Conservation (phyloP, 2,797 vertebrate genomes). For the Trichosurus vulpecula region DNA sequence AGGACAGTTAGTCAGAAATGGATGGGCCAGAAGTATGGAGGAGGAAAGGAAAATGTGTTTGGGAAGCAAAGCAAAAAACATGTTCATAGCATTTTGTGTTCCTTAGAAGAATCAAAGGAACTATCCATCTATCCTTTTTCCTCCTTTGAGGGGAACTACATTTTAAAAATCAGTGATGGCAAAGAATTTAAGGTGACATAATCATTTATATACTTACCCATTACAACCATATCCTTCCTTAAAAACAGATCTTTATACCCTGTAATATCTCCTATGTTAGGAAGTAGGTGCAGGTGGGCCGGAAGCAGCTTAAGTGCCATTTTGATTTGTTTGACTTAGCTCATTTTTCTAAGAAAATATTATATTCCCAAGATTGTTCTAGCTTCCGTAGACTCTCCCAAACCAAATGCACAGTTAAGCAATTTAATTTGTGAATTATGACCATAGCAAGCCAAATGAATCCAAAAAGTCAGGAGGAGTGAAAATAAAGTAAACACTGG, state of each 20-base stretch:
- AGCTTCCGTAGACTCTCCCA: background rate
- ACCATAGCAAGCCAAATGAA: constrained; percentile 17
- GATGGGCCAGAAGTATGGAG: constrained; percentile 25
- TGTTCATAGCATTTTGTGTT: constrained; percentile 8
- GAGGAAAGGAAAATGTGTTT: constrained; percentile 4
- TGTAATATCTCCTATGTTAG: background rate
- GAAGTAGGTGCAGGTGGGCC: background rate
- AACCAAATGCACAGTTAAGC: background rate
- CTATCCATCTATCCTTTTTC: background rate
- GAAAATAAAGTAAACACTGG: constrained; percentile 23
- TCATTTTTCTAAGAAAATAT: constrained; percentile 45
- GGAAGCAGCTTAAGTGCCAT: constrained; percentile 1
- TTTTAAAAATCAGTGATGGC: constrained; percentile 24
- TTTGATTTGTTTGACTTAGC: constrained; percentile 33
- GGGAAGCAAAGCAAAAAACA: constrained; percentile 2
- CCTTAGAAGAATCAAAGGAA: constrained; percentile 38
- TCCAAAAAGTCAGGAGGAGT: background rate
- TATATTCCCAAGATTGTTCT: background rate
- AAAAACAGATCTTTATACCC: background rate
- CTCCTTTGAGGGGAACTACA: constrained; percentile 14
- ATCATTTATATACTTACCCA: background rate
- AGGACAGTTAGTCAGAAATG: constrained; percentile 20
- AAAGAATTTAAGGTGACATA: background rate
- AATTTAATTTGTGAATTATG: constrained; percentile 36
- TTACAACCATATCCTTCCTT: constrained; percentile 21